Evolutionary conservation across 2,113 vertebrate genomes (phyloP), one percentile per base, ranked within the genome.

Genomic region (Hemiprocne comata): DNA sequence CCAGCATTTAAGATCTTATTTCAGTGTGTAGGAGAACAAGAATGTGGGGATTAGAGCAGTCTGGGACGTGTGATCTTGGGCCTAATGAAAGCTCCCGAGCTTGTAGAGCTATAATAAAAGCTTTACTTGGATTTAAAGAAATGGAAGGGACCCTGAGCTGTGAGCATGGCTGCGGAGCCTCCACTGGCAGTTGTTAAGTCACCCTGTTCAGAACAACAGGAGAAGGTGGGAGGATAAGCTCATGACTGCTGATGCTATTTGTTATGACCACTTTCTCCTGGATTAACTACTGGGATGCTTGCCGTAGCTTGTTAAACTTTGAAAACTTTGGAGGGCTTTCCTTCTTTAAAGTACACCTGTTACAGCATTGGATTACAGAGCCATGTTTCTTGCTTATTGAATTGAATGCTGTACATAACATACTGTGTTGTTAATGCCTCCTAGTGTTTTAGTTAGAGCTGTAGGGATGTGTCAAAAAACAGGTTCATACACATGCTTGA

Each of bases 161-260:
- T 11, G 19, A 85, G 82, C 8, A 16, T 5, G 66, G 55, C 67
- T 85, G 74, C 0, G 2, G 67, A 89, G 77, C 70, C 85, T 89
- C 66, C 19, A 0, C 26, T 61, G 65, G 46, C 61, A 36, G 53
- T 78, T 82, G 81, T 44, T 75, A 71, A 85, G 60, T 70, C 7
- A 1, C 73, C 87, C 70, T 83, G 46, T 82, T 89, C 18, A 6
- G 74, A 87, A 77, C 61, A 88, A 89, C 72, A 34, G 61, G 69
- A 90, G 91, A 90, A 93, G 77, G 89, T 95, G 90, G 88, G 93
- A 94, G 90, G 74, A 81, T 89, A 50, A 94, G 54, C 94, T 90
- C 9, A 31, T 94, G 96, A 90, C 75, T 93, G 78, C 75, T 88
- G 90, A 36, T 90, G 85, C 50, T 83, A 15, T 77, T 95, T 87